Evolutionary conservation across 2,888 invertebrate genomes (phyloP).

Genomic region (Cyaniris semiargus): DNA sequence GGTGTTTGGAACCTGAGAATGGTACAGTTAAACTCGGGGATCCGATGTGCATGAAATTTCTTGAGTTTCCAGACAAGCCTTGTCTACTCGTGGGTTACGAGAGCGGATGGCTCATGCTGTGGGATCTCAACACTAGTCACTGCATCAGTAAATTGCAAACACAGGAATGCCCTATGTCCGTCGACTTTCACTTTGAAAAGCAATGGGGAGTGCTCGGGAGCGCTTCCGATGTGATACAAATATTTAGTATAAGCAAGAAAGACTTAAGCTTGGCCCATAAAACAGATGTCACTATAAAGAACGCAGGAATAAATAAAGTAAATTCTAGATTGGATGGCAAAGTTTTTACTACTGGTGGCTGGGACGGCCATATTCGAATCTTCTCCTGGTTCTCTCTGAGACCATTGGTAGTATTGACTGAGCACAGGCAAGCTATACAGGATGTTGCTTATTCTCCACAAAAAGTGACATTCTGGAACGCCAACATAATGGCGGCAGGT

Average conservation of each 20-base stretch:
- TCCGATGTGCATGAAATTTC: slow-evolving; percentile 82
- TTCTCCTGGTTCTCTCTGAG: slow-evolving; percentile 89
- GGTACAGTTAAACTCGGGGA: slow-evolving; percentile 77
- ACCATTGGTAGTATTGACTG: slow-evolving; percentile 85
- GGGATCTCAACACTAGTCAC: slow-evolving; percentile 84
- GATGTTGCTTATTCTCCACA: slow-evolving; percentile 86
- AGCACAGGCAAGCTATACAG: slow-evolving; percentile 85
- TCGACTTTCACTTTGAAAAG: slow-evolving; percentile 85
- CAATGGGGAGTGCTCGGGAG: slow-evolving; percentile 85
- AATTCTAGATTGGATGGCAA: slow-evolving; percentile 85
- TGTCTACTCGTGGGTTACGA: slow-evolving; percentile 87
- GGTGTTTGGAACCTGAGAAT: slow-evolving; percentile 61
- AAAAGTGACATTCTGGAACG: slow-evolving; percentile 84
- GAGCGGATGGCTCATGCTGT: slow-evolving; percentile 85
- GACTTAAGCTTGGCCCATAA: slow-evolving; percentile 79
- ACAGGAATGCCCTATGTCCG: slow-evolving; percentile 84
- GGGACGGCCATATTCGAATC: slow-evolving; percentile 88
- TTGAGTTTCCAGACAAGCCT: slow-evolving; percentile 73
- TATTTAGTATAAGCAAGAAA: slow-evolving; percentile 79
- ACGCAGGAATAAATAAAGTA: slow-evolving; percentile 86
- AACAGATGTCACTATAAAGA: slow-evolving; percentile 84
- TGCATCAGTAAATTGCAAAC: slow-evolving; percentile 79
- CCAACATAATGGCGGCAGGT: slow-evolving; percentile 89
- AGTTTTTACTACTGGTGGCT: slow-evolving; percentile 87
- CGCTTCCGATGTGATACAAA: slow-evolving; percentile 82